These are phyloP conservation scores for Villa cingulata DNA, from an alignment of 2,888 invertebrate genomes.

Conservation along the genomic window DNA sequence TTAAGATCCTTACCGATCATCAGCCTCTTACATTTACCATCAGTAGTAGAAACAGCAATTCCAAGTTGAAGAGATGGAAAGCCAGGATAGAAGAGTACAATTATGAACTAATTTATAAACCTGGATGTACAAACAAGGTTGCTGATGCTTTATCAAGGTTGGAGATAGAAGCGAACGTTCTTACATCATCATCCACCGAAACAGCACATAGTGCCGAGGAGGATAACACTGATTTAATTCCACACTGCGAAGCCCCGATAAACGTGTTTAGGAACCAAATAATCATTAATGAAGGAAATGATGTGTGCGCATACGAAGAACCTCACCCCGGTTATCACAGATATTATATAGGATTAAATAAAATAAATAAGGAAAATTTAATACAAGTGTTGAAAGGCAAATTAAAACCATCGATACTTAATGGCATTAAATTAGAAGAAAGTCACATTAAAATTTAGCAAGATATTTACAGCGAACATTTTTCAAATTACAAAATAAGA, in stretches of 20 bases:
- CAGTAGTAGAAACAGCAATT: constrained; percentile 6
- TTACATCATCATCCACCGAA: not conserved
- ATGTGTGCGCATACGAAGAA: not conserved
- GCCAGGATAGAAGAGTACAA: constrained; percentile 11
- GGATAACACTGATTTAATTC: constrained; percentile 2
- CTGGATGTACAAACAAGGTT: constrained; percentile 8
- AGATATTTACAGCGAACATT: not conserved
- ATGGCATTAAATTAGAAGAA: constrained; percentile 2
- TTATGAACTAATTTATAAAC: constrained; percentile 9
- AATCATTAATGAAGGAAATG: not conserved
- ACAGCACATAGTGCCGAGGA: constrained; percentile 14
- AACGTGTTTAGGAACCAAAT: not conserved
- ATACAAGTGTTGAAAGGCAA: not conserved
- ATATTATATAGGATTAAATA: not conserved
- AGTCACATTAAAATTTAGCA: not conserved
- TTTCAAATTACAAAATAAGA: not conserved
- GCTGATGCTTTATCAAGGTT: constrained; percentile 11
- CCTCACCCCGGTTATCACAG: not conserved
- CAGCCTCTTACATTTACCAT: constrained; percentile 10
- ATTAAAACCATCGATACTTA: not conserved
- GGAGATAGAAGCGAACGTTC: not conserved
- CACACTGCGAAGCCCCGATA: not conserved
- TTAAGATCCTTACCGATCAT: constrained; percentile 12
- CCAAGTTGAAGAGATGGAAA: constrained; percentile 12
- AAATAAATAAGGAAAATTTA: not conserved